Evolutionary conservation across 1,140 invertebrate species (phyloP).

Genomic region (Teleopsis dalmanni): DNA sequence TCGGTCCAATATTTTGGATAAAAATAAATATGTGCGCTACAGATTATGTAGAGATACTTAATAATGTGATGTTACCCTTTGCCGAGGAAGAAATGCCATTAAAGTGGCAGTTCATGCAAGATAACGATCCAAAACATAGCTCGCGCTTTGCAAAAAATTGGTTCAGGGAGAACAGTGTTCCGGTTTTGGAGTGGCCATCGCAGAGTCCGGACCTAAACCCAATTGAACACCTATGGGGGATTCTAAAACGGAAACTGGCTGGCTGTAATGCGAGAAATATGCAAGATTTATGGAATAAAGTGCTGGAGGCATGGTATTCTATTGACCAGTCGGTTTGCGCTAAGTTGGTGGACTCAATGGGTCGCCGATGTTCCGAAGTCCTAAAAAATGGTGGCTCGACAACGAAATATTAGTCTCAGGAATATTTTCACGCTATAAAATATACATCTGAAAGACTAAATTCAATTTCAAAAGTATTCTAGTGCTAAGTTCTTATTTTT

Average conservation of each 20-base stretch:
- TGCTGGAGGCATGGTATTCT: not conserved
- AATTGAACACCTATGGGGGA: slow-evolving; percentile 20
- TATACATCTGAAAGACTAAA: too few species aligned
- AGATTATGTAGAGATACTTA: too few species aligned
- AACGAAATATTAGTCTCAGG: not conserved
- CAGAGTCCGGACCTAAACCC: slow-evolving; percentile 35
- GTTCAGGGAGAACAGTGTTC: slow-evolving; percentile 14
- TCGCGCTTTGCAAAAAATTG: slow-evolving; percentile 14
- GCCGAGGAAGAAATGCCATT: slow-evolving; percentile 19
- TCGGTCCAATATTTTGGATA: slow-evolving; percentile 15
- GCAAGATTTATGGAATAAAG: not conserved
- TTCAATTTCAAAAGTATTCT: too few species aligned
- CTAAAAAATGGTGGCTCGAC: not conserved
- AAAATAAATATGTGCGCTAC: too few species aligned
- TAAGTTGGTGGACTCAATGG: not conserved
- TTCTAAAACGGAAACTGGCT: not conserved
- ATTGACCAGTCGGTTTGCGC: not conserved
- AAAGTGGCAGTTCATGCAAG: slow-evolving; percentile 21
- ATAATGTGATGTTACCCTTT: not conserved
- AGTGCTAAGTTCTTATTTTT: too few species aligned
- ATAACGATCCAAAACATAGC: slow-evolving; percentile 32
- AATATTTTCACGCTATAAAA: too few species aligned
- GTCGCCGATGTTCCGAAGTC: not conserved
- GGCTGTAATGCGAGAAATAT: not conserved
- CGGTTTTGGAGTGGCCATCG: slow-evolving; percentile 26